Evolutionary conservation across 2,797 vertebrate species (phyloP).

Genomic region (Notolepis coatsorum): DNA sequence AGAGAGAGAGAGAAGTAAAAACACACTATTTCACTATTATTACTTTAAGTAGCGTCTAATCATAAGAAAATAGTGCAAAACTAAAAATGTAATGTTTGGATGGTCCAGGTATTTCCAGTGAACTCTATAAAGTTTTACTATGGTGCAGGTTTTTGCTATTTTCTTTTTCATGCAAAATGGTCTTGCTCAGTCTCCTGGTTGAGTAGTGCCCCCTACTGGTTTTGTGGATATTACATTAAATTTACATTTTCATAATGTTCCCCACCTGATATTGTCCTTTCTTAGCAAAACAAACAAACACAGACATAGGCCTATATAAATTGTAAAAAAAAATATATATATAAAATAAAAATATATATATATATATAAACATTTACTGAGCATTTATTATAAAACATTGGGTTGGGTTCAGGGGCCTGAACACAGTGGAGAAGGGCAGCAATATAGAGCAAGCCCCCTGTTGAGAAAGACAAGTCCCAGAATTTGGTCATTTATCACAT

Average conservation of each 20-base stretch:
- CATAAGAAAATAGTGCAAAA: not conserved
- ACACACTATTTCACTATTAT: not conserved
- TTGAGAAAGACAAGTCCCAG: not conserved
- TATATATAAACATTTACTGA: no score
- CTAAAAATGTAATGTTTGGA: not conserved
- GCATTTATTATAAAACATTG: not conserved
- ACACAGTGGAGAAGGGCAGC: not conserved
- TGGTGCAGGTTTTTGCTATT: slow-evolving; percentile 2
- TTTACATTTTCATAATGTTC: not conserved
- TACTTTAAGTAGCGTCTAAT: not conserved
- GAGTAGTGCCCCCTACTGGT: slow-evolving; percentile 77
- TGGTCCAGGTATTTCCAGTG: slow-evolving; percentile 10
- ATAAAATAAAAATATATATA: no score
- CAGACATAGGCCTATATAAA: no score
- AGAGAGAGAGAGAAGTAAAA: no score
- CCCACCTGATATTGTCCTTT: not conserved
- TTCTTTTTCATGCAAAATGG: slow-evolving; percentile 16
- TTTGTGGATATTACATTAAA: slow-evolving; percentile 7
- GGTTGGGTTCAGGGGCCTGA: not conserved
- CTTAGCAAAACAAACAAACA: not conserved
- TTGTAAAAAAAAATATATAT: no score
- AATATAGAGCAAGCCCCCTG: not conserved
- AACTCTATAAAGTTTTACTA: slow-evolving; percentile 7
- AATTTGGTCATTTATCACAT: not conserved
- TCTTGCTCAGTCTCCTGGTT: slow-evolving; percentile 56